Evolutionary conservation across 2,888 invertebrate genomes (phyloP).

Genomic region (Stenodema calcarata): DNA sequence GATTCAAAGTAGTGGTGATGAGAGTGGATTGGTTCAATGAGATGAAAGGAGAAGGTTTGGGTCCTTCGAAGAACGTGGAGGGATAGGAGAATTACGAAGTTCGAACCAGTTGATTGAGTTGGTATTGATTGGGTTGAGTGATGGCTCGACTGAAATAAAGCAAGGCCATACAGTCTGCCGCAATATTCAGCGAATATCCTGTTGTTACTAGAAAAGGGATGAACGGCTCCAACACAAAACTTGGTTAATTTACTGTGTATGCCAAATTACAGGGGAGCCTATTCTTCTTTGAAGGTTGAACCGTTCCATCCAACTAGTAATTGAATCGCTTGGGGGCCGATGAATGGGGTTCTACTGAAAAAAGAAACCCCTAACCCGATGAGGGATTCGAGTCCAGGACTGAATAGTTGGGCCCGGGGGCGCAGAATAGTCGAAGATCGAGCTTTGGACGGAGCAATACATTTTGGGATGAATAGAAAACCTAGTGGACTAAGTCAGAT

Average conservation of each 20-base stretch:
- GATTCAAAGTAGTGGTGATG: too few relatives aligned
- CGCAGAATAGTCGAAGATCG: conserved; percentile 10
- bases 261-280: background rate
- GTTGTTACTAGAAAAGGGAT: too few relatives aligned
- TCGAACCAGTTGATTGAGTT: too few relatives aligned
- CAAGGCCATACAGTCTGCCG: too few relatives aligned
- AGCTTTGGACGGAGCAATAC: background rate
- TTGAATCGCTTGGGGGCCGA: background rate
- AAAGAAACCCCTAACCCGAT: conserved; percentile 2
- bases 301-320: background rate
- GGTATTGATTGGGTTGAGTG: too few relatives aligned
- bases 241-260: background rate
- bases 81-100: too few relatives aligned
- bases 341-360: background rate
- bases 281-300: background rate
- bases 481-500: conserved; percentile 45
- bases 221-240: background rate
- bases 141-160: too few relatives aligned
- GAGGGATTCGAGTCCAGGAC: background rate
- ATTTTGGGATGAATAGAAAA: background rate
- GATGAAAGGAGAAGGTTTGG: too few relatives aligned
- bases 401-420: background rate
- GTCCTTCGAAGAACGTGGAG: too few relatives aligned
- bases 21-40: too few relatives aligned
- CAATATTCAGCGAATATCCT: too few relatives aligned